These are phyloP conservation scores for Epizoanthus ramosus DNA, from an alignment of 92 coral and sea anemone genomes.

Conservation along the genomic window DNA sequence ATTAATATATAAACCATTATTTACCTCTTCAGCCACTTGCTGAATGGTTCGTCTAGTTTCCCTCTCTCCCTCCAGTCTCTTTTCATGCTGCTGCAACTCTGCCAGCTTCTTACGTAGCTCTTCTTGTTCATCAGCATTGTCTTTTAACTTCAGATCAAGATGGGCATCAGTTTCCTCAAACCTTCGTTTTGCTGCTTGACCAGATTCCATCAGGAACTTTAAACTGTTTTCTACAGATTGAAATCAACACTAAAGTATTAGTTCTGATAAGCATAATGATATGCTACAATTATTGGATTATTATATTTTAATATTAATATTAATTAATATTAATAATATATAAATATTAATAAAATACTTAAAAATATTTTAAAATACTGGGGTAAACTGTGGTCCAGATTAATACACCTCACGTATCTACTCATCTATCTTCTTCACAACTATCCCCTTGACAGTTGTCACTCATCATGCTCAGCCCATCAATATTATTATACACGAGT, in stretches of 20 bases:
- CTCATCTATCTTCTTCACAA: no score
- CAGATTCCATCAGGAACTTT: constrained; percentile 69
- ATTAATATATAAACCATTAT: background rate
- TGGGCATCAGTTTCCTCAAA: constrained; percentile 72
- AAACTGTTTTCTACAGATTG: constrained; percentile 58
- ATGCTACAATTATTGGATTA: no score
- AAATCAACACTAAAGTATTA: background rate
- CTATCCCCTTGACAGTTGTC: no score
- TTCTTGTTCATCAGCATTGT: constrained; percentile 75
- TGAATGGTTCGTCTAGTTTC: constrained; percentile 52
- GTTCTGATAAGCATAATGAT: background rate
- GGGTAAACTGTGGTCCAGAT: no score
- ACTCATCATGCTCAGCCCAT: no score
- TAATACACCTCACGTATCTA: no score
- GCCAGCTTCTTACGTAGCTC: constrained; percentile 71
- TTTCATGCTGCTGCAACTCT: constrained; percentile 60
- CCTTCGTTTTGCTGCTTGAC: constrained; percentile 66
- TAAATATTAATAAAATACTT: no score
- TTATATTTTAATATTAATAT: no score
- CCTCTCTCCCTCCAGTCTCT: constrained; percentile 65
- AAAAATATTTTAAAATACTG: no score
- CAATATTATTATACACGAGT: no score
- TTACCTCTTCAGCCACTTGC: constrained; percentile 69
- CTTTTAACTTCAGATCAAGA: constrained; percentile 55
- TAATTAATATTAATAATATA: no score